Base-by-base conservation (phyloP, 92 coral and sea anemone genomes). In the Diadumene lineata region DNA sequence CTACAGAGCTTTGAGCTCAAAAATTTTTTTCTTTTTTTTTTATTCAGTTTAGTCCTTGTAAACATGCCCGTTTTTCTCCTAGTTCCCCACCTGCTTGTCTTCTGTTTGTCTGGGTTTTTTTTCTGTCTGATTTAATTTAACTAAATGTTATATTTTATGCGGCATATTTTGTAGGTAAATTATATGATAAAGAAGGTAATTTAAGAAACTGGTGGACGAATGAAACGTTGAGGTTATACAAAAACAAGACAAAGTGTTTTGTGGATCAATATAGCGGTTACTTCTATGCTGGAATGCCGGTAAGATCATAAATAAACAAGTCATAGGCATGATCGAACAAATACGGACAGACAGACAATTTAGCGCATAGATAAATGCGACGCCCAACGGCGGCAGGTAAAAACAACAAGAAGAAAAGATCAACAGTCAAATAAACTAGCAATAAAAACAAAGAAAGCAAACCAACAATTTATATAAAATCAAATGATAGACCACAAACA, bases 201-300 rank as follows among this genome's bases (percentile, higher is more conserved):
- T 76, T 67, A 25, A 61, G 64, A 56, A 71, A 91, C 50, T 91
- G 92, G 97, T 91, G 97, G 97, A 84, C 86, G 2, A 63, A 82
- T 43, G 63, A 44, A 65, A 88, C 97, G 0, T 60, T 85, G 46
- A 69, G 43, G 31, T 79, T 81, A 11, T 91, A 88, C 73, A 27
- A 84, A n/a, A 82, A 78, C 48, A 88, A 67, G 77, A 73, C 97
- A 22, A 31, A 69, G 24, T 91, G 97, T 60, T 87, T 88, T 17
- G 60, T 79, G 31, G 75, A 76, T 11, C 97, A 91, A 68, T 87
- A 84, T 75, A 57, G 82, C 28, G 88, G 85, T 64, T 88, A 84
- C 33, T 75, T 92, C 7, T 78, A 76, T 43, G 57, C 75, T 55
- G 97, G 97, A 43, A 68, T 51, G 33, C 66, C 77, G 84, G 96